Evolutionary conservation across 2,797 vertebrate species (phyloP), one percentile per base, ranked within the genome.

Genomic region (Channallabes apus): DNA sequence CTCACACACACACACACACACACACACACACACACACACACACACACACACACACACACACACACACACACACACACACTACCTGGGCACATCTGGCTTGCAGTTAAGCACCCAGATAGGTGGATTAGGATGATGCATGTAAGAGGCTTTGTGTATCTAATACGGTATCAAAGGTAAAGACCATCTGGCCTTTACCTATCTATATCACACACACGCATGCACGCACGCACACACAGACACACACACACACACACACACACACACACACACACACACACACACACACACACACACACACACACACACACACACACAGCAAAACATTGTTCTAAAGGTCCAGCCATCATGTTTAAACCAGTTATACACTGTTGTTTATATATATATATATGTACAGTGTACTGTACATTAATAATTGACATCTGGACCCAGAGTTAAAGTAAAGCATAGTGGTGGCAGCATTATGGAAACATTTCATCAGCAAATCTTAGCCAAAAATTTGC

Each of bases 91-190:
- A 92, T 92, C 92, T 94, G 94, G 93, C 93, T 87, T 85, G 12
- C 41, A 75, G 92, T 93, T 87, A 92, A 91, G 92, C 91, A 85
- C 91, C 92, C 92, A 90, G 89, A 93, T 91, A 92, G 92, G 90
- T 88, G 64, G 92, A 94, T 95, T 94, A 93, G 46, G 90, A 91
- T 93, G 91, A 93, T 93, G 79, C 86, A 79, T 92, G 89, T 94
- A 95, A 95, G 95, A 94, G 93, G 94, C 92, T 95, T 94, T 94
- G 79, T 89, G 76, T 80, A 91, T 94, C 91, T 93, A 94, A 94
- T 93, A 90, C 92, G 89, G 93, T 94, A 94, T 95, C 93, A 93
- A 92, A 92, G 93, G 93, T 94, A 93, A 94, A 91, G 92, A 90
- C 94, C 94, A 94, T 92, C 93, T 93, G 93, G 91, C 91, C 83